These are phyloP conservation scores for Phortica variegata DNA, from an alignment of 1,140 invertebrate genomes.

Conservation along the genomic window DNA sequence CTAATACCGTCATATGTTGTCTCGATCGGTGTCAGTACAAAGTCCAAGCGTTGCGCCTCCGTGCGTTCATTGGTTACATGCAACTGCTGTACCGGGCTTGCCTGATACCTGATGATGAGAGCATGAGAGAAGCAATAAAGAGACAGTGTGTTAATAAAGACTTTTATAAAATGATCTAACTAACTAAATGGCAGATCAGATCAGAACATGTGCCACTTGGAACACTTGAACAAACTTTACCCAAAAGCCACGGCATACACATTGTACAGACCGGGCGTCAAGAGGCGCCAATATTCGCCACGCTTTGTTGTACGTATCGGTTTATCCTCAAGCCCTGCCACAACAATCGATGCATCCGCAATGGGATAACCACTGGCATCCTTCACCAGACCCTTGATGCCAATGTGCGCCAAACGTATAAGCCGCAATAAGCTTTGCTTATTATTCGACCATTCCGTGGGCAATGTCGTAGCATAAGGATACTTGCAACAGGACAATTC, in stretches of 20 bases:
- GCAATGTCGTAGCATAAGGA: slow-evolving; percentile 70
- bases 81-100: slow-evolving; percentile 36
- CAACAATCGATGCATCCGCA: slow-evolving; percentile 68
- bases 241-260: slow-evolving; percentile 72
- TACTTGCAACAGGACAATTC: slow-evolving; percentile 97
- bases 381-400: slow-evolving; percentile 70
- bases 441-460: slow-evolving; percentile 83
- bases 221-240: slow-evolving; percentile 60
- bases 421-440: slow-evolving; percentile 82
- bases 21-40: slow-evolving; percentile 45
- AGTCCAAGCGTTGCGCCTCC: slow-evolving; percentile 48
- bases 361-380: slow-evolving; percentile 62
- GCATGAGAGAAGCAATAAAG: background rate
- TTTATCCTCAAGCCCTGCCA: slow-evolving; percentile 72
- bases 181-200: background rate
- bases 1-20: slow-evolving; percentile 55
- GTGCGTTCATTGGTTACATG: slow-evolving; percentile 44
- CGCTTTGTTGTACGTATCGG: slow-evolving; percentile 67
- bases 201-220: no score
- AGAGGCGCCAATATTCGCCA: slow-evolving; percentile 87
- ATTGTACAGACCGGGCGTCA: slow-evolving; percentile 78
- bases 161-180: background rate
- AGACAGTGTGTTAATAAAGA: background rate
- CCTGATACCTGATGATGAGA: slow-evolving; percentile 33
- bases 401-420: slow-evolving; percentile 83